Conservation (phyloP, 1,140 invertebrate genomes). For the Frieseomelitta varia region DNA sequence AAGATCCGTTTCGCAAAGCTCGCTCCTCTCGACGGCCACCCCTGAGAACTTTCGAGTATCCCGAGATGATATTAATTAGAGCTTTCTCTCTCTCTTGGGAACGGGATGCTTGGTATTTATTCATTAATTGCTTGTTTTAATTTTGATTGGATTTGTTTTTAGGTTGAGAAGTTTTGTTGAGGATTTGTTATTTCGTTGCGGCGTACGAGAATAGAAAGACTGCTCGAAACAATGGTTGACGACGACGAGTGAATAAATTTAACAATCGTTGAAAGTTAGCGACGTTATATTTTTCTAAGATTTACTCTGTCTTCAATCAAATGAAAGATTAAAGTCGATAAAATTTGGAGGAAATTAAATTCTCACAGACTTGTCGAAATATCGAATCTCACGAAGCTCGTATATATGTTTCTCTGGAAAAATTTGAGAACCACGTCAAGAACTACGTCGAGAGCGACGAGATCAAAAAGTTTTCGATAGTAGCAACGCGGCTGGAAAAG, state of each 20-base stretch:
- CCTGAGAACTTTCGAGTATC: conserved; percentile 30
- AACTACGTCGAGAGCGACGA: background rate
- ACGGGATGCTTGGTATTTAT: background rate
- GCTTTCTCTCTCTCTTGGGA: too few relatives aligned
- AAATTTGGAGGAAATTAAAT: background rate
- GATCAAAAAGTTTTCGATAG: conserved; percentile 21
- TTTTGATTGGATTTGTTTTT: background rate
- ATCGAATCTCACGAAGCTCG: background rate
- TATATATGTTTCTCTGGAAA: too few relatives aligned
- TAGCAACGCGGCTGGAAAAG: background rate
- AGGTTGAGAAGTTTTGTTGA: background rate
- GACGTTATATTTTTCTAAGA: background rate
- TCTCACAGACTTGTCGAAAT: background rate
- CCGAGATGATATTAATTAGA: conserved; percentile 28
- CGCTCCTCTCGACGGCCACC: background rate
- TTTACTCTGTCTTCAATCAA: too few relatives aligned
- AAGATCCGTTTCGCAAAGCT: conserved; percentile 1
- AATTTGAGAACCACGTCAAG: background rate
- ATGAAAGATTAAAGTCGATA: too few relatives aligned
- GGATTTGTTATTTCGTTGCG: background rate
- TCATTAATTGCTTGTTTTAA: background rate
- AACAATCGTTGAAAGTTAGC: too few relatives aligned
- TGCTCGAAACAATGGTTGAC: background rate
- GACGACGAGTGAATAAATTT: background rate
- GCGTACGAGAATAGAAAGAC: background rate